A percentile compares a stretch with the other conserved stretches of the same genome.
phyloP scores from a whole-genome alignment of 2,888 invertebrate genomes.

The Pterostichus niger region DNA sequence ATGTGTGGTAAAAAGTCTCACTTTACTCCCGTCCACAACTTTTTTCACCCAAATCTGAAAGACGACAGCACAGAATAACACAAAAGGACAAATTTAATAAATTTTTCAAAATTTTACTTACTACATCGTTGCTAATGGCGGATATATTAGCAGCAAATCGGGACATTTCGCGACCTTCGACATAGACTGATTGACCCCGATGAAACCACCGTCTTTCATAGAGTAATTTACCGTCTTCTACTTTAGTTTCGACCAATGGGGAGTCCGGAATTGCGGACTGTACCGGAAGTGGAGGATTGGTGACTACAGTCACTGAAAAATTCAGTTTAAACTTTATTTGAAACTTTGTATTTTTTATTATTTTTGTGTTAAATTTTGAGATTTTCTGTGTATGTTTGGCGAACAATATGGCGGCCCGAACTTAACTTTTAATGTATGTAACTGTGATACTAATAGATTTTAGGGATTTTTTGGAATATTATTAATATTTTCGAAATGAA shows the following conservation, averaged over 20 bases:
- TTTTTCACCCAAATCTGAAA: constrained; percentile 95
- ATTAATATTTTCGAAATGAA: too few species aligned
- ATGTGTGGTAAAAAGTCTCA: constrained; percentile 91
- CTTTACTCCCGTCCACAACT: constrained; percentile 87
- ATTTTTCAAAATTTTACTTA: constrained; percentile 77
- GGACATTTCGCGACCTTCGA: constrained; percentile 92
- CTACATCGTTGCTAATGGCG: constrained; percentile 94
- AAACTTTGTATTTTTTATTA: too few species aligned
- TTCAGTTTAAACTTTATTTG: too few species aligned
- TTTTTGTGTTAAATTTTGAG: too few species aligned
- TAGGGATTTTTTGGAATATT: too few species aligned
- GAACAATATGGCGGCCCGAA: too few species aligned
- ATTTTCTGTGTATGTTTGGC: too few species aligned
- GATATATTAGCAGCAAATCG: constrained; percentile 94
- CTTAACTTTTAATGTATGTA: too few species aligned
- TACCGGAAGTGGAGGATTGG: constrained; percentile 39
- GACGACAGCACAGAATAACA: constrained; percentile 61
- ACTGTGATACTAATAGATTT: too few species aligned
- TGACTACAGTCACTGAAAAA: constrained; percentile 45
- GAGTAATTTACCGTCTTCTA: constrained; percentile 96
- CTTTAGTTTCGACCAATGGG: constrained; percentile 87
- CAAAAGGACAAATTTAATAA: constrained; percentile 35
- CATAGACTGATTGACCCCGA: constrained; percentile 94
- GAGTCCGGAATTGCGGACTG: constrained; percentile 71
- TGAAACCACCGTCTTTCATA: constrained; percentile 98